These are phyloP conservation scores for Spilogale gracilis DNA, from an alignment of 2,113 vertebrate species.

Conservation along the genomic window DNA sequence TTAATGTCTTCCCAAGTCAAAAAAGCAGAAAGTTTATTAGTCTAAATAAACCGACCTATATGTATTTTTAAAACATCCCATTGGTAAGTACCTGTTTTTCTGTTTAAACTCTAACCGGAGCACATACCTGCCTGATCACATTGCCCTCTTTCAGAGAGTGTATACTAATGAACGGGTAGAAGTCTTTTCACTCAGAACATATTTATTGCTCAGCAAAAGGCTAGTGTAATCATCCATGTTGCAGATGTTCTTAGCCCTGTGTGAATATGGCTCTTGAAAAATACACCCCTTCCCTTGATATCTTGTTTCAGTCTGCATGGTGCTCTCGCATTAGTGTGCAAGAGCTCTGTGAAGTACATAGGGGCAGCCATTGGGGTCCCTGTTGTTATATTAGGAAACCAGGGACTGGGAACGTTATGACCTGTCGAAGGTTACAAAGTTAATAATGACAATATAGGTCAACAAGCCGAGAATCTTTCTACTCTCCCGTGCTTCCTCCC, in stretches of 20 bases:
- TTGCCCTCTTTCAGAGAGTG: slow-evolving; percentile 15
- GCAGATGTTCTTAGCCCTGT: background rate
- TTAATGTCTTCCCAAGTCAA: slow-evolving; percentile 18
- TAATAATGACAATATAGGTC: background rate
- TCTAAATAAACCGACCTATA: background rate
- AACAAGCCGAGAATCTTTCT: background rate
- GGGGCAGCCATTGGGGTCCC: background rate
- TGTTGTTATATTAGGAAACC: background rate
- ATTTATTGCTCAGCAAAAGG: slow-evolving; percentile 35
- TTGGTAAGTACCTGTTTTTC: slow-evolving; percentile 1
- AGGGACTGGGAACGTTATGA: background rate
- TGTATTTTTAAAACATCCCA: background rate
- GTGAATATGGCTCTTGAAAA: background rate
- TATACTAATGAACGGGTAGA: background rate
- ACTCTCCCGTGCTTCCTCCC: background rate
- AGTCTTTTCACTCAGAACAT: background rate
- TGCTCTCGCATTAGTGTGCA: background rate
- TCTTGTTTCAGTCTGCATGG: background rate
- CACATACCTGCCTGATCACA: background rate
- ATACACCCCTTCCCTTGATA: background rate
- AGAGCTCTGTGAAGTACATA: background rate
- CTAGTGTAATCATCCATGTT: background rate
- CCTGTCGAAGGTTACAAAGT: background rate
- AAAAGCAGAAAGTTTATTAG: slow-evolving; percentile 6
- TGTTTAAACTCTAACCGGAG: slow-evolving; percentile 32